Percentiles rank a stretch among this genome's conserved stretches.
phyloP scores from a whole-genome alignment of 92 coral and sea anemone genomes.

The Meandrina meandrites region DNA sequence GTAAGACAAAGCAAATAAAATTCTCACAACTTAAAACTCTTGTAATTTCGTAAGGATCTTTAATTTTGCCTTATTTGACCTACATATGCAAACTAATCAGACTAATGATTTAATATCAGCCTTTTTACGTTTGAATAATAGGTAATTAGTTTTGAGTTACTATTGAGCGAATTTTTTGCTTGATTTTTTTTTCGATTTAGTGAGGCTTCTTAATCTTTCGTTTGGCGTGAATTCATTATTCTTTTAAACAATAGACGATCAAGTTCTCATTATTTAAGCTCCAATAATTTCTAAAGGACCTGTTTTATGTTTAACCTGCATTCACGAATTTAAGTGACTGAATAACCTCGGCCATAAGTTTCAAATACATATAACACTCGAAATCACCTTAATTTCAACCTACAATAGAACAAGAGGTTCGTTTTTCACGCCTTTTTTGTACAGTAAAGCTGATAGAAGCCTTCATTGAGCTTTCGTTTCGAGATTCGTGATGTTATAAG shows the following conservation, averaged over 20 bases:
- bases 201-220: neutral
- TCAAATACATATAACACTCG: neutral
- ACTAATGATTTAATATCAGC: neutral
- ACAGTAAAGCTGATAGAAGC: neutral
- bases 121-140: neutral
- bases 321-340: neutral
- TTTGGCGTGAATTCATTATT: neutral
- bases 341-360: neutral
- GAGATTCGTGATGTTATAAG: neutral
- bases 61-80: neutral
- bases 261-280: neutral
- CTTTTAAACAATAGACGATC: neutral
- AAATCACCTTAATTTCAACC: neutral
- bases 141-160: no score
- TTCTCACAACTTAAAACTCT: conserved; percentile 4
- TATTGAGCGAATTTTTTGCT: neutral
- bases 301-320: neutral
- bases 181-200: neutral
- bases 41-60: neutral
- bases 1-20: neutral
- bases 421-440: neutral
- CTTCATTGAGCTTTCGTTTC: neutral
- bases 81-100: neutral
- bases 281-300: neutral
- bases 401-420: neutral